Base-by-base conservation (phyloP, 92 coral and sea anemone species). In the Diadumene lineata region DNA sequence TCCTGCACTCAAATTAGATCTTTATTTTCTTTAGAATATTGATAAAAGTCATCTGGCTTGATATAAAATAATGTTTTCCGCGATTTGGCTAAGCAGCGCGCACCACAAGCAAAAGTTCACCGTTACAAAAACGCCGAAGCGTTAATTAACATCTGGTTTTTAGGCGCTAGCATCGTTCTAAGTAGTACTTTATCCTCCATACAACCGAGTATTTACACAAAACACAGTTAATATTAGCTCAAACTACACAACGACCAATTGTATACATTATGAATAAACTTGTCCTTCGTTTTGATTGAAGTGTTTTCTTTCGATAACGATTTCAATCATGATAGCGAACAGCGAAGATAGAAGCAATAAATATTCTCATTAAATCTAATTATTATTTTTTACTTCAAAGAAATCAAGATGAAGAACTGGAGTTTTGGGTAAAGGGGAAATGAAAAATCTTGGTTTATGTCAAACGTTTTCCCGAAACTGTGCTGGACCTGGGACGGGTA, bases 131-230 rank as follows among this genome's bases (percentile, higher is more conserved):
- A 53, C 21, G 19, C 19, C 24, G 8, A 16, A 53, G 48, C 6
- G 6, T n/a, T n/a, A n/a, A 53, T 3, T 9, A 53, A 15, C 73
- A 68, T 38, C 73, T 68, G 73, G 58, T 32, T 68, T 68, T 13
- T 38, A 38, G 38, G 27, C 19, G 30, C 31, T 22, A 50, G 18
- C 31, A 29, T 50, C 60, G 32, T 50, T 56, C 55, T 51, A 30
- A 32, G 68, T 23, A 32, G 77, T 56, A 34, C 56, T 72, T 72
- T 62, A 72, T 72, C 56, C 55, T n/a, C 21, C 66, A 13, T 15
- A 72, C 53, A 23, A 34, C 17, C 66, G 22, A 10, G 11, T 72
- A 72, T 72, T 72, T 32, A 72, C 77, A 72, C 67, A 57, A 72
- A 56, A 30, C 9, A 38, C 21, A 43, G 29, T 62, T 23, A 21